Conservation (phyloP, 2,113 vertebrate genomes). For the Lota lota region DNA sequence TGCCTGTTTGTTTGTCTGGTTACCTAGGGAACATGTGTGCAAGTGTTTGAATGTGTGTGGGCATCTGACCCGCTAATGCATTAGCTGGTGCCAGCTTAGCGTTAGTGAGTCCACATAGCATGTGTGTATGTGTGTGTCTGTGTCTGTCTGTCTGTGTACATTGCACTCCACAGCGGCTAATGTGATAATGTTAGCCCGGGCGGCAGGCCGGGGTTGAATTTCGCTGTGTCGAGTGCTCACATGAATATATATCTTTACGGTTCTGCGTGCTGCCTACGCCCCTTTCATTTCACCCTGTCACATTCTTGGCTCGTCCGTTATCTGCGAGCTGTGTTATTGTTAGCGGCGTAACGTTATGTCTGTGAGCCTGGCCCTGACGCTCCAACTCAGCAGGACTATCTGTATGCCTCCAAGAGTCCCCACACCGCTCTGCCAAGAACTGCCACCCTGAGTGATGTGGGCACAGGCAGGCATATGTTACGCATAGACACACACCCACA, state of each 20-base stretch:
- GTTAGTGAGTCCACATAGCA: too few relatives aligned
- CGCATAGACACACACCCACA: neutral
- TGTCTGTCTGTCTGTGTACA: slow-evolving; percentile 7
- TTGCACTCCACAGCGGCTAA: slow-evolving; percentile 9
- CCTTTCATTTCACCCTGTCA: slow-evolving; percentile 22
- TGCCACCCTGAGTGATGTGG: neutral
- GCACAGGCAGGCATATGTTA: neutral
- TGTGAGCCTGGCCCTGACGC: neutral
- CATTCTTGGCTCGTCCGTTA: slow-evolving; percentile 37
- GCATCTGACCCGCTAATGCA: neutral
- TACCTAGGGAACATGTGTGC: slow-evolving; percentile 1
- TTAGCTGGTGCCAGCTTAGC: neutral
- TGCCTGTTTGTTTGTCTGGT: slow-evolving; percentile 3
- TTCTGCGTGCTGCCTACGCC: slow-evolving; percentile 22
- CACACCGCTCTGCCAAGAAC: slow-evolving; percentile 3
- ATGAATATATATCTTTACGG: slow-evolving; percentile 35
- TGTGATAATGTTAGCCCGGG: slow-evolving; percentile 13
- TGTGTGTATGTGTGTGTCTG: slow-evolving; percentile 1
- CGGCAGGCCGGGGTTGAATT: slow-evolving; percentile 14
- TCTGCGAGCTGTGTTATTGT: slow-evolving; percentile 15
- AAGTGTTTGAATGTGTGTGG: slow-evolving; percentile 1
- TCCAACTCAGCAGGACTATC: neutral
- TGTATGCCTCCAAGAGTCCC: slow-evolving; percentile 4
- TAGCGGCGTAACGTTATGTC: neutral
- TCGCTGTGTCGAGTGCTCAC: slow-evolving; percentile 26